These are phyloP conservation scores for Petrolisthes manimaculis DNA, from an alignment of 2,888 invertebrate genomes.

Conservation along the genomic window DNA sequence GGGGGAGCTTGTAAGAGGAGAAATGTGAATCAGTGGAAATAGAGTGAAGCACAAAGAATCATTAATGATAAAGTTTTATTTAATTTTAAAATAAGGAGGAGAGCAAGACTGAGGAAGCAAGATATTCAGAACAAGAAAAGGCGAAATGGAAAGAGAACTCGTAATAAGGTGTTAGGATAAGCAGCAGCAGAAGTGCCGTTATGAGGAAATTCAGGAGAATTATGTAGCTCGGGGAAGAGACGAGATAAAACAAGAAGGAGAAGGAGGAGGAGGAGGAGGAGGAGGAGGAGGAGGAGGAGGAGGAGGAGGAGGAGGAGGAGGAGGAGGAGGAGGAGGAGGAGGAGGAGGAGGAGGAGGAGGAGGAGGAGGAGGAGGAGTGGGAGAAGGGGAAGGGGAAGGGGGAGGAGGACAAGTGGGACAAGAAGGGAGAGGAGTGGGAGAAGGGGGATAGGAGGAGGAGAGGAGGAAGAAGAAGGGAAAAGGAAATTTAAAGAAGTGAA, in stretches of 20 bases:
- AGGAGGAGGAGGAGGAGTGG: not conserved
- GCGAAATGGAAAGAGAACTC: no score
- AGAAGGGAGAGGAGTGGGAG: not conserved
- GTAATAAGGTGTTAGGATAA: no score
- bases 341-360: not conserved
- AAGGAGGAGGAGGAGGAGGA: not conserved
- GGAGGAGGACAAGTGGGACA: not conserved
- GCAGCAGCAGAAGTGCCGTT: no score
- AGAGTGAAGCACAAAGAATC: no score
- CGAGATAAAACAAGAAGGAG: no score
- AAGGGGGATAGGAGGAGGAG: not conserved
- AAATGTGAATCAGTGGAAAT: no score
- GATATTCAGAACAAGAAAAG: no score
- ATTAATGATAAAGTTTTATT: no score
- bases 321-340: not conserved
- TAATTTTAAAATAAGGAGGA: no score
- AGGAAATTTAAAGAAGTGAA: not conserved
- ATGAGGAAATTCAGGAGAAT: no score
- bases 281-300: not conserved
- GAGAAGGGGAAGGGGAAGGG: not conserved
- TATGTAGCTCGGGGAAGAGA: not conserved
- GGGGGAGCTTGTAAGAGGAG: not conserved
- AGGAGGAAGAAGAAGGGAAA: conserved; percentile 10
- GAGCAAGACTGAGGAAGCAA: no score
- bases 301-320: not conserved